Evolutionary conservation across 2,888 invertebrate genomes (phyloP).

Genomic region (Tipula helvola): DNA sequence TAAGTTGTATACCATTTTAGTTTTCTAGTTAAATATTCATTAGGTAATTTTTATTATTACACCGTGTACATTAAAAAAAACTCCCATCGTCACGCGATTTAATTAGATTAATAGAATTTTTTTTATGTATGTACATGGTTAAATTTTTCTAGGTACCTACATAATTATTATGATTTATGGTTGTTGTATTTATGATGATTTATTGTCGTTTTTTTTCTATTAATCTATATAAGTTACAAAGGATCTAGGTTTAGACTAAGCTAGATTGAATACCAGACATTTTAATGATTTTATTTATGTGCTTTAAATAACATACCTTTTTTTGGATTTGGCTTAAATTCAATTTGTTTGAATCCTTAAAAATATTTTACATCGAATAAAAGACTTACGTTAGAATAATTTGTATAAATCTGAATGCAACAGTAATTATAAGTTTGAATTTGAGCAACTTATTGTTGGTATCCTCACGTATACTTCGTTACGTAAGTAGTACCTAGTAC

Average conservation of each 20-base stretch:
- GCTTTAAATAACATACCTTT: no score
- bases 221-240: not conserved
- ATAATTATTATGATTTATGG: not conserved
- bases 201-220: not conserved
- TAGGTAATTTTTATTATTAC: not conserved
- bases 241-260: not conserved
- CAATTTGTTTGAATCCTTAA: no score
- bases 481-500: no score
- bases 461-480: no score
- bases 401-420: no score
- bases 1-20: conserved; percentile 21
- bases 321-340: no score
- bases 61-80: not conserved
- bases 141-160: not conserved
- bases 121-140: not conserved
- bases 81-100: not conserved
- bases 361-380: no score
- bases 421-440: no score
- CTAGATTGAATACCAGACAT: no score
- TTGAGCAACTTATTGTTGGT: no score
- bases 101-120: not conserved
- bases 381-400: no score
- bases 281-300: no score
- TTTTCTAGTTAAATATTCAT: not conserved
- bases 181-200: not conserved